These are phyloP conservation scores for Pseudopipra pipra DNA, from an alignment of 2,113 vertebrate genomes.

Conservation along the genomic window DNA sequence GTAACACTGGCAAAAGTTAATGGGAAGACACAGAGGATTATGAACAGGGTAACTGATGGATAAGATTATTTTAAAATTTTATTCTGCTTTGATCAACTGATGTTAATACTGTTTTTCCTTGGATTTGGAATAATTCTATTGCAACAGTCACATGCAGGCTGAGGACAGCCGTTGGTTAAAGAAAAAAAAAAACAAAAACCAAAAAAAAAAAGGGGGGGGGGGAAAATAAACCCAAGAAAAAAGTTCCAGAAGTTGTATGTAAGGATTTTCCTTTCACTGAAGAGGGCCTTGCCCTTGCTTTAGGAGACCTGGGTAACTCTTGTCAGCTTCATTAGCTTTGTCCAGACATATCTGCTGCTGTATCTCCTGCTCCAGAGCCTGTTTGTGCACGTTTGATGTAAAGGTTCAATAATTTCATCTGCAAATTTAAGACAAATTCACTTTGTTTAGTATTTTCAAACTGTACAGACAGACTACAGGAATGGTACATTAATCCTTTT, in stretches of 20 bases:
- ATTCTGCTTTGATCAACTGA: slow-evolving; percentile 73
- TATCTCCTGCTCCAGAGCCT: slow-evolving; percentile 83
- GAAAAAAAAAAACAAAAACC: neutral
- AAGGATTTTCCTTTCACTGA: slow-evolving; percentile 63
- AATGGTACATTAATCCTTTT: neutral
- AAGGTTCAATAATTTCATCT: slow-evolving; percentile 97
- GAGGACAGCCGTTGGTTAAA: slow-evolving; percentile 59
- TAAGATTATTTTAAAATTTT: slow-evolving; percentile 58
- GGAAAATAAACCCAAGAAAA: neutral
- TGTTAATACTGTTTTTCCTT: slow-evolving; percentile 80
- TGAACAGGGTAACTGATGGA: slow-evolving; percentile 69
- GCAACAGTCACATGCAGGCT: slow-evolving; percentile 82
- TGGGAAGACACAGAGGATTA: slow-evolving; percentile 75
- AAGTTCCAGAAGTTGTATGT: slow-evolving; percentile 54
- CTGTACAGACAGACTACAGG: neutral
- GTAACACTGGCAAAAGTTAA: slow-evolving; percentile 81
- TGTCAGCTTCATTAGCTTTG: slow-evolving; percentile 81
- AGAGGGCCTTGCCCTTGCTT: slow-evolving; percentile 57
- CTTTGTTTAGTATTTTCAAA: neutral
- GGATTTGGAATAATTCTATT: slow-evolving; percentile 74
- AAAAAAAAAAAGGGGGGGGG: neutral
- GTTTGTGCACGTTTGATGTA: slow-evolving; percentile 98
- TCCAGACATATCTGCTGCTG: slow-evolving; percentile 79
- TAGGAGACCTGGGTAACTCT: slow-evolving; percentile 52
- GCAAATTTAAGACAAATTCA: slow-evolving; percentile 48